Conservation (phyloP, 2,888 invertebrate species). For the Ochropleura leucogaster region DNA sequence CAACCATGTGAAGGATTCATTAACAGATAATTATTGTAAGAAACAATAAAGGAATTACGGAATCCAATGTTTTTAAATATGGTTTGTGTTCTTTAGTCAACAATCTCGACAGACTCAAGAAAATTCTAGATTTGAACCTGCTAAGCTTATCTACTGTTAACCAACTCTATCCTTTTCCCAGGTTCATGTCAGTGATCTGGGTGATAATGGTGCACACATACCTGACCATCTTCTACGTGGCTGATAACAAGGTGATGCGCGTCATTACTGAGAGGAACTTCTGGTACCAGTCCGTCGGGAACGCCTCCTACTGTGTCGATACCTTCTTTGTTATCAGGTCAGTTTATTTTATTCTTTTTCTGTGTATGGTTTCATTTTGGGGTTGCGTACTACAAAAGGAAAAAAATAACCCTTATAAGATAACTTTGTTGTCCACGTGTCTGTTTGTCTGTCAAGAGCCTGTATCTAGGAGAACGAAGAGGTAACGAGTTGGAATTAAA, state of each 20-base stretch:
- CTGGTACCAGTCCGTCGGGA: conserved; percentile 95
- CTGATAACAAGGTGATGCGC: conserved; percentile 93
- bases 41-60: background rate
- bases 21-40: background rate
- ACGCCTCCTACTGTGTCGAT: conserved; percentile 96
- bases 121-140: background rate
- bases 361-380: background rate
- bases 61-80: background rate
- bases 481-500: too few species aligned
- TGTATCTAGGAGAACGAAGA: too few species aligned
- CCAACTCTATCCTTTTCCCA: conserved; percentile 61
- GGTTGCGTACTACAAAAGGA: too few species aligned
- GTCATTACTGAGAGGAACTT: conserved; percentile 94
- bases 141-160: background rate
- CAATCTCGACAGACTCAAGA: background rate
- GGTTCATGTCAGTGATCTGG: conserved; percentile 94
- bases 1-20: background rate
- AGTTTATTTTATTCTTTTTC: conserved; percentile 14
- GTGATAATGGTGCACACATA: conserved; percentile 96
- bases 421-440: too few species aligned
- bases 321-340: conserved; percentile 97
- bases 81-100: background rate
- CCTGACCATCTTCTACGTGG: conserved; percentile 94
- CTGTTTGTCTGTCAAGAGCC: too few species aligned
- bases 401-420: too few species aligned